Base-by-base conservation (phyloP, 1,140 invertebrate species). In the Lepidotrigona ventralis region DNA sequence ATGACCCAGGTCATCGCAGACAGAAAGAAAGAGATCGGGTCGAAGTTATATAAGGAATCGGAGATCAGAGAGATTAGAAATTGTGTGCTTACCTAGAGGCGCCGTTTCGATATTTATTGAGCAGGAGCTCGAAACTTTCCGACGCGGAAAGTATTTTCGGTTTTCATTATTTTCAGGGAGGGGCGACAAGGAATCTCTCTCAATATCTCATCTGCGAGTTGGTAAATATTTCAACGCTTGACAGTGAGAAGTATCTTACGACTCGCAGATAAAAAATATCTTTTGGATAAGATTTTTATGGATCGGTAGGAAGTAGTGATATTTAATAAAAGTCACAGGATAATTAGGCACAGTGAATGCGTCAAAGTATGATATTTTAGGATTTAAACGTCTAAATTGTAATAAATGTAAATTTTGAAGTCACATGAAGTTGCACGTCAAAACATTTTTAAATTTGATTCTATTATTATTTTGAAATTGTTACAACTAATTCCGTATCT, bases 81-180 rank as follows among this genome's bases (percentile, higher is more conserved):
- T 74, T 74, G 12, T 33, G 70, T 71, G 70, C 54, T 74, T 56
- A 56, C 72, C 72, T 39, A 58, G 26, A 39, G 12, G 17, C 26
- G 21, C 23, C 0, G 70, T 2, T 26, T 71, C 33, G 68, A 53
- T 8, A 6, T 71, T 51, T 23, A 23, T 15, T 23, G 46, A 71
- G n/a, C 8, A n/a, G n/a, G 3, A 17, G 53, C 53, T 54, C 58
- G 26, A 5, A 58, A 33, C 21, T 74, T 58, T 56, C 23, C 4
- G 8, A n/a, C 29, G 29, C 14, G 15, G 39, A n/a, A 15, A 11
- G 14, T 1, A 17, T 6, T 46, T 70, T 46, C 14, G 33, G 14
- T 46, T 46, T 70, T 70, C 9, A 19, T 46, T 46, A 19, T 46
- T 46, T 46, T 46, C 39, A 46, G 0, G 39, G 6, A n/a, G 15